phyloP scores from a whole-genome alignment of 2,888 invertebrate genomes.

The Polia nebulosa region DNA sequence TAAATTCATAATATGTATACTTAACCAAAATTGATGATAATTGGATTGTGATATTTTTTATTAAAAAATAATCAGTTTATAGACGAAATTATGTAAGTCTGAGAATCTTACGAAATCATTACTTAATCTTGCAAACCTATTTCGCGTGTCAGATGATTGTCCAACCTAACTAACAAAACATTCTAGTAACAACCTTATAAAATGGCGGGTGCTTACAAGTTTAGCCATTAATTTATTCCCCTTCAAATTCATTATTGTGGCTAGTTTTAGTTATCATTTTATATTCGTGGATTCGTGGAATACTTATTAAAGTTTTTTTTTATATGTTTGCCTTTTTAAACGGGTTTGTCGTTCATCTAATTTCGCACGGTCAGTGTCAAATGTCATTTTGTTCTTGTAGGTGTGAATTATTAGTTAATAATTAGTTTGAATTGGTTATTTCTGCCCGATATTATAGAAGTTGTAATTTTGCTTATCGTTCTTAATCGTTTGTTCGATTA shows the following conservation, averaged over 20 bases:
- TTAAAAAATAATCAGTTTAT: slow-evolving; percentile 5
- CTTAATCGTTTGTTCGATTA: slow-evolving; percentile 23
- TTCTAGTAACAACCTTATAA: slow-evolving; percentile 71
- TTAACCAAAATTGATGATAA: slow-evolving; percentile 7
- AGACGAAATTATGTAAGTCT: background rate
- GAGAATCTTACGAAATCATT: slow-evolving; percentile 3
- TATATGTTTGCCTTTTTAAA: slow-evolving; percentile 37
- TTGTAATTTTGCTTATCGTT: slow-evolving; percentile 4
- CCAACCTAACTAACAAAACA: slow-evolving; percentile 62
- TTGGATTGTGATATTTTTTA: slow-evolving; percentile 2
- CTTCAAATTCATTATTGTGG: slow-evolving; percentile 64
- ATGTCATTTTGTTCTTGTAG: slow-evolving; percentile 43
- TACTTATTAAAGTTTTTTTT: slow-evolving; percentile 46
- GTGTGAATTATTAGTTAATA: slow-evolving; percentile 59
- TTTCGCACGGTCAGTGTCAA: slow-evolving; percentile 38
- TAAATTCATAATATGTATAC: too few relatives aligned
- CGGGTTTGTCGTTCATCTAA: slow-evolving; percentile 41
- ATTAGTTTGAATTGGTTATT: slow-evolving; percentile 59
- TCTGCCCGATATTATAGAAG: background rate
- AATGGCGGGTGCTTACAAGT: slow-evolving; percentile 72
- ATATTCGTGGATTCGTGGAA: slow-evolving; percentile 34
- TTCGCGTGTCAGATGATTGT: background rate
- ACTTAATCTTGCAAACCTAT: slow-evolving; percentile 3
- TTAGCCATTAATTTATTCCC: slow-evolving; percentile 67
- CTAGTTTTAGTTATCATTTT: slow-evolving; percentile 64